These are phyloP conservation scores for Zoanthus solanderi DNA, from an alignment of 92 coral and sea anemone species.

Conservation along the genomic window DNA sequence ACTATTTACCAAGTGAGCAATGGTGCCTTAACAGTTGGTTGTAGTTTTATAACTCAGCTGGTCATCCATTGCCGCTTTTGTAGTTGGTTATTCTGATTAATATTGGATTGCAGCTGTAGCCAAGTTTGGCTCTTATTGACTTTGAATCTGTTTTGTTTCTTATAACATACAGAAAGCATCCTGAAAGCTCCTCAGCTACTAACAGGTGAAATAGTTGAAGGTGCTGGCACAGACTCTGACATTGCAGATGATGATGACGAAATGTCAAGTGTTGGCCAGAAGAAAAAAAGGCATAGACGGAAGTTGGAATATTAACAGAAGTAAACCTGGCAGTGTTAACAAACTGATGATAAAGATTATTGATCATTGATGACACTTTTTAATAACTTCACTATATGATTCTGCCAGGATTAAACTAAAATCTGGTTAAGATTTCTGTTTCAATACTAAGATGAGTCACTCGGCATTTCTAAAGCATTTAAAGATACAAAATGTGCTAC, in stretches of 20 bases:
- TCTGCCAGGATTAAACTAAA: conserved; percentile 23
- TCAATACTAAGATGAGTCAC: too few relatives aligned
- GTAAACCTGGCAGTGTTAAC: conserved; percentile 21
- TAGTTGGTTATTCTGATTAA: too few relatives aligned
- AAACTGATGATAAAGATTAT: neutral
- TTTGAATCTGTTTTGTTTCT: neutral
- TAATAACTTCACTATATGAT: neutral
- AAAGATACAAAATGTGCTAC: too few relatives aligned
- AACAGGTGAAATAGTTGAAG: conserved; percentile 53
- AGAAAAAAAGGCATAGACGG: conserved; percentile 91
- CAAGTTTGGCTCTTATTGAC: neutral
- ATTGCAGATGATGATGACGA: conserved; percentile 94
- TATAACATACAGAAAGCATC: conserved; percentile 1
- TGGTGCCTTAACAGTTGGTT: too few relatives aligned
- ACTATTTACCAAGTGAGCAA: too few relatives aligned
- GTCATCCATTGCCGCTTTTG: too few relatives aligned
- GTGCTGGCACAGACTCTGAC: conserved; percentile 76
- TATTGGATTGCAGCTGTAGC: neutral
- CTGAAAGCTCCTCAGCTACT: conserved; percentile 64
- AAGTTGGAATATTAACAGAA: conserved; percentile 68
- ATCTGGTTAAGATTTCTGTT: too few relatives aligned
- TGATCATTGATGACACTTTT: too few relatives aligned
- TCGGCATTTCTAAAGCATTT: too few relatives aligned
- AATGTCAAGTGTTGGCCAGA: conserved; percentile 92
- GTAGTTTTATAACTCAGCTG: too few relatives aligned